These are phyloP conservation scores for Ctenopoma kingsleyae DNA, from an alignment of 2,797 vertebrate species.

Conservation along the genomic window DNA sequence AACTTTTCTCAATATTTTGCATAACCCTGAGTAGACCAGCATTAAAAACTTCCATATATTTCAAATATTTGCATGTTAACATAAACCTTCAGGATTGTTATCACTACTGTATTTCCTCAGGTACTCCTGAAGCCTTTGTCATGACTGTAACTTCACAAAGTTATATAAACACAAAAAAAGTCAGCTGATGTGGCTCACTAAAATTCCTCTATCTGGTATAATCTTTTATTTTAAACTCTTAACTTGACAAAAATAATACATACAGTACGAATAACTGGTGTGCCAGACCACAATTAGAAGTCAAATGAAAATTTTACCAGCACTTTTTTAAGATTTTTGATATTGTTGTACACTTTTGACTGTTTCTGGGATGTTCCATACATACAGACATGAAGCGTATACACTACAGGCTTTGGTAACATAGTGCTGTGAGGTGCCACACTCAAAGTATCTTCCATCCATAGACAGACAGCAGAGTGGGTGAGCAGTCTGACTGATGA, in stretches of 20 bases:
- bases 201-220: neutral
- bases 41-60: neutral
- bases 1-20: conserved; percentile 15
- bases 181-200: neutral
- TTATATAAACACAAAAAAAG: neutral
- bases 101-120: neutral
- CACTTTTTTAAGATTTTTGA: too few relatives aligned
- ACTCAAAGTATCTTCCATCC: conserved; percentile 10
- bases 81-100: neutral
- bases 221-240: neutral
- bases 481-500: conserved; percentile 47
- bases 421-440: neutral
- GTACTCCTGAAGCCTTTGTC: neutral
- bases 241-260: neutral
- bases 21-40: neutral
- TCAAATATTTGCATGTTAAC: conserved; percentile 1
- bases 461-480: conserved; percentile 34
- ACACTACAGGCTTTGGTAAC: neutral
- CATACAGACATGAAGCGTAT: neutral
- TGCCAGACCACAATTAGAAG: neutral
- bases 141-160: neutral
- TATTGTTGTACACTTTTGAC: neutral
- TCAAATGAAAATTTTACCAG: neutral
- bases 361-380: neutral
- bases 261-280: neutral